A percentile compares a stretch with the other conserved stretches of the same genome.
Conservation (phyloP, 2,113 vertebrate species). For the Calyptommatus sinebrachiatus region DNA sequence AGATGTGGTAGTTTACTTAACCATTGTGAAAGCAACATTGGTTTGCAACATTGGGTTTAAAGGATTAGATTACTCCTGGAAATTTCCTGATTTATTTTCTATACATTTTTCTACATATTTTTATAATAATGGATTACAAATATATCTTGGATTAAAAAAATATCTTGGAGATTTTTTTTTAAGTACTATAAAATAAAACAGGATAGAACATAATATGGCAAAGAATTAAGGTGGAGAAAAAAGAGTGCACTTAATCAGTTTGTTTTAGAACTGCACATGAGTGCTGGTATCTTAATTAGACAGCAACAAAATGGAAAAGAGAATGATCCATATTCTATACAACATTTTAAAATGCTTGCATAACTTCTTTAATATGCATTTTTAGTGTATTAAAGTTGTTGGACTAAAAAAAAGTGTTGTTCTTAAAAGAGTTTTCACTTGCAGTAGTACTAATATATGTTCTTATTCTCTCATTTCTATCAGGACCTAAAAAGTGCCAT, state of each 20-base stretch:
- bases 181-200: not conserved
- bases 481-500: slow-evolving; percentile 87
- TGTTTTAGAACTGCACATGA: not conserved
- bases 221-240: not conserved
- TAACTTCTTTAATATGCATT: not conserved
- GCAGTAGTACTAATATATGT: not conserved
- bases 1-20: no score
- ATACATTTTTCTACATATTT: not conserved
- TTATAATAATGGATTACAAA: not conserved
- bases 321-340: no score
- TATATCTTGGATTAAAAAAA: no score
- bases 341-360: not conserved
- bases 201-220: not conserved
- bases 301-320: no score
- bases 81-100: not conserved
- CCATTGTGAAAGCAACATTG: no score
- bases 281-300: no score
- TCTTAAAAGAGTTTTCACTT: slow-evolving; percentile 8
- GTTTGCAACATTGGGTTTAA: not conserved
- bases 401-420: not conserved
- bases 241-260: not conserved
- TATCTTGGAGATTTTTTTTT: no score
- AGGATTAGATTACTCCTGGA: not conserved
- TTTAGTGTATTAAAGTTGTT: not conserved
- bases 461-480: slow-evolving; percentile 22